Percentiles rank a stretch among this genome's conserved stretches.
These are phyloP conservation scores for Quiscalus mexicanus DNA, from an alignment of 2,113 vertebrate genomes.

Conservation along the genomic window DNA sequence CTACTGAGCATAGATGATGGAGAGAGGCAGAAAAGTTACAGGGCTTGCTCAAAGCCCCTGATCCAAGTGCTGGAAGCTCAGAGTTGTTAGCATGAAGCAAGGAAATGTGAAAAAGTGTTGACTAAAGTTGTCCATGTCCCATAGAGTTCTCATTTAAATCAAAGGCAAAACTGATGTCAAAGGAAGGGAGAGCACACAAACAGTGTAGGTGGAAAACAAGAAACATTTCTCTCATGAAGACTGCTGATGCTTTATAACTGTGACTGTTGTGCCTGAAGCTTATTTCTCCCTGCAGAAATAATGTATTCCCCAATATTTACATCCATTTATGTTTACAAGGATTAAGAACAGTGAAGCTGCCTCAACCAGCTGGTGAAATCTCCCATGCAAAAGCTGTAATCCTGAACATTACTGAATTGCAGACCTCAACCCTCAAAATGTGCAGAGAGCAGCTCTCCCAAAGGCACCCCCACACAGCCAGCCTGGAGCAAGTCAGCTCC, in stretches of 20 bases:
- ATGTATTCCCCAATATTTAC: conserved; percentile 14
- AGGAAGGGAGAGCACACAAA: not conserved
- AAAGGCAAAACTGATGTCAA: not conserved
- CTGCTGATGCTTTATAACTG: not conserved
- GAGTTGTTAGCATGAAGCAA: not conserved
- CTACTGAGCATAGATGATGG: not conserved
- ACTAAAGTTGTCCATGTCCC: not conserved
- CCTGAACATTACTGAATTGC: not conserved
- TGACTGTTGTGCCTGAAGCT: not conserved
- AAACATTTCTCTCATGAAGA: not conserved
- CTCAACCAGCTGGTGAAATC: conserved; percentile 20
- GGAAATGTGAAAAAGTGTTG: not conserved
- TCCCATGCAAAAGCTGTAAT: not conserved
- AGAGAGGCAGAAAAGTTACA: not conserved
- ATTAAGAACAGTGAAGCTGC: conserved; percentile 14
- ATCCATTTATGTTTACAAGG: conserved; percentile 12
- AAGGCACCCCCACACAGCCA: not conserved
- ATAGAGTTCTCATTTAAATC: not conserved
- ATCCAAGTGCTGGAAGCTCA: not conserved
- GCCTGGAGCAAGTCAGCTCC: not conserved
- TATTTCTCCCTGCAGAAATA: not conserved
- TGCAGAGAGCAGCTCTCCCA: not conserved
- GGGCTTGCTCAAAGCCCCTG: not conserved
- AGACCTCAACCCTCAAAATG: not conserved
- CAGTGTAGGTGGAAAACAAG: not conserved